Evolutionary conservation across 2,888 invertebrate genomes (phyloP), one percentile per base, ranked within the genome.

Genomic region (Pharmacophagus antenor): DNA sequence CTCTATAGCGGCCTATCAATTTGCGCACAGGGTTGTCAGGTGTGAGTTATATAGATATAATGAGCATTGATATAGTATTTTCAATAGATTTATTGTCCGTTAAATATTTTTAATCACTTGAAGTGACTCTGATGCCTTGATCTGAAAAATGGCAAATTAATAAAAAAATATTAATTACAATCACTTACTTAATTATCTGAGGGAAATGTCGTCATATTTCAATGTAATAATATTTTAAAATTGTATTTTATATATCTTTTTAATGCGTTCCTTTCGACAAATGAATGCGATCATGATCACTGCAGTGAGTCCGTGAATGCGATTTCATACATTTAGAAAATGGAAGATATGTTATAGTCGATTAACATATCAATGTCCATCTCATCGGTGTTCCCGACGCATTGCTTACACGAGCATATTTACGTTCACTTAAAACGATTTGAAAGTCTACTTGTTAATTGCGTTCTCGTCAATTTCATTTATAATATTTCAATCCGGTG

Each of bases 401-500:
- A 31, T 53, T 44, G 51, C 51, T 56, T 48, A 58, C 59, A 31
- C 31, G 10, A 31, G 31, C 15, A 56, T 61, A 56, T 63, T 63
- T 61, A 57, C 64, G 61, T 62, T 76, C 82, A 82, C 81, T 84
- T 27, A 80, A 81, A 81, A 79, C 66, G 74, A 79, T 84, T 84
- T 76, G 85, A 86, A 87, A 88, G 84, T 77, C 74, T 80, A 79
- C 83, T 82, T 79, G 82, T 85, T 85, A 85, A 85, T 85, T 84
- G 82, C 71, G 76, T 71, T 77, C 77, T 76, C 80, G 80, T 86
- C 79, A 76, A 84, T 84, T 79, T 75, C 70, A 76, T 78, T 73
- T 77, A 70, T 76, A 76, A 79, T 82, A 78, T 80, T 78, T 80
- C 78, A 74, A 67, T 69, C 68, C 67, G 62, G 67, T 55, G 57